Conservation (phyloP, 1,140 invertebrate genomes). For the Nymphalis io region DNA sequence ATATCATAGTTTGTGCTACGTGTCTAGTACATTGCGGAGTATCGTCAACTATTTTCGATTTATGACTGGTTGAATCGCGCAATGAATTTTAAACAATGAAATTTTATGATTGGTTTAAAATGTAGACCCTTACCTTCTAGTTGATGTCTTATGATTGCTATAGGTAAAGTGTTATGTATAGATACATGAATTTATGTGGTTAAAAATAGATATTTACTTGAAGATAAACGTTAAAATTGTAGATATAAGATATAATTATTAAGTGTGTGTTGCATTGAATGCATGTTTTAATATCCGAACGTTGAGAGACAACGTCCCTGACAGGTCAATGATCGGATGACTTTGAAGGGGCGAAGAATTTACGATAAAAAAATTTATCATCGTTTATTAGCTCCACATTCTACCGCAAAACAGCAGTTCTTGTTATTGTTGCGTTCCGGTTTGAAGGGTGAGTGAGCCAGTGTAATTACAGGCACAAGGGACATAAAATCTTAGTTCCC, state of each 20-base stretch:
- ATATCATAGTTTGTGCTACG: constrained; percentile 26
- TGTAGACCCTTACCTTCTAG: constrained; percentile 44
- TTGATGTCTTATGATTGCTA: constrained; percentile 68
- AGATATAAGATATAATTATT: constrained; percentile 50
- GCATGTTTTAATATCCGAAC: constrained; percentile 46
- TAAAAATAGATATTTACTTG: constrained; percentile 63
- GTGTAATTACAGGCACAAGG: no score
- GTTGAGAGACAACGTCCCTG: no score
- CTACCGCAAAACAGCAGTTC: no score
- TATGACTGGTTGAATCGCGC: constrained; percentile 33
- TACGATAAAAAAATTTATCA: no score
- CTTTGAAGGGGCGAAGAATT: no score
- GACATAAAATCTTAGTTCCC: no score
- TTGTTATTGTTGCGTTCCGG: no score
- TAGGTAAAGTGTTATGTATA: constrained; percentile 65
- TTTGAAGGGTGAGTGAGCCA: no score
- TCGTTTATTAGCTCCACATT: no score
- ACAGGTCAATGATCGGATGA: no score
- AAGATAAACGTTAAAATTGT: constrained; percentile 61
- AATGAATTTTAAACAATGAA: constrained; percentile 59
- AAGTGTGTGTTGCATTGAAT: constrained; percentile 60
- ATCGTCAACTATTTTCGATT: constrained; percentile 24
- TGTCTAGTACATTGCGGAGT: constrained; percentile 34
- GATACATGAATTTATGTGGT: constrained; percentile 72
- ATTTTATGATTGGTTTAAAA: constrained; percentile 34